phyloP scores from a whole-genome alignment of 2,797 vertebrate genomes.

The Sibirionetta formosa region DNA sequence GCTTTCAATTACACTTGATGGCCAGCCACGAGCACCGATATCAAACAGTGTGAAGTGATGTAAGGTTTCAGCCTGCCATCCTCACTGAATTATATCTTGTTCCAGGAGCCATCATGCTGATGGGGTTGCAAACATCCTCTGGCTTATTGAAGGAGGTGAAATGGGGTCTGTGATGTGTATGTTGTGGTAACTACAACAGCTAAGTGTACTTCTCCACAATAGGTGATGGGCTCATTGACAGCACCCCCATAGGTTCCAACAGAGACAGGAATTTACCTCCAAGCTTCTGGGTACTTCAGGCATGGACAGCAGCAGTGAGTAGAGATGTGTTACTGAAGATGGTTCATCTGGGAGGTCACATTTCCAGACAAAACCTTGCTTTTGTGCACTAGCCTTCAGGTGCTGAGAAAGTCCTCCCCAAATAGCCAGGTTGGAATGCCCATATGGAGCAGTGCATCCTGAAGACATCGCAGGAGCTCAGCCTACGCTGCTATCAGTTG shows the following conservation, averaged over 20 bases:
- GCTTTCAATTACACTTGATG: neutral
- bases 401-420: neutral
- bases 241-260: neutral
- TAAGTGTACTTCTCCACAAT: neutral
- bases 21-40: neutral
- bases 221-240: neutral
- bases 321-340: fast-evolving
- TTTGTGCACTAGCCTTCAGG: neutral
- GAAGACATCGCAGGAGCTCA: neutral
- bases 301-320: fast-evolving
- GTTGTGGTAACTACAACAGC: neutral
- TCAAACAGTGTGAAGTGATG: neutral
- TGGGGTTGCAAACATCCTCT: neutral
- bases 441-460: fast-evolving
- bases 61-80: neutral
- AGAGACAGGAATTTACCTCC: neutral
- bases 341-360: neutral
- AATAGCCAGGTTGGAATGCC: fast-evolving
- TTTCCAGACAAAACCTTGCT: neutral
- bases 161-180: neutral
- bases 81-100: neutral
- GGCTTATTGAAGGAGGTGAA: neutral
- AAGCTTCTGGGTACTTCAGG: fast-evolving
- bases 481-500: neutral
- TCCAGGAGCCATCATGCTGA: fast-evolving